Evolutionary conservation across 2,113 vertebrate species (phyloP).

Genomic region (Polypterus bichir): DNA sequence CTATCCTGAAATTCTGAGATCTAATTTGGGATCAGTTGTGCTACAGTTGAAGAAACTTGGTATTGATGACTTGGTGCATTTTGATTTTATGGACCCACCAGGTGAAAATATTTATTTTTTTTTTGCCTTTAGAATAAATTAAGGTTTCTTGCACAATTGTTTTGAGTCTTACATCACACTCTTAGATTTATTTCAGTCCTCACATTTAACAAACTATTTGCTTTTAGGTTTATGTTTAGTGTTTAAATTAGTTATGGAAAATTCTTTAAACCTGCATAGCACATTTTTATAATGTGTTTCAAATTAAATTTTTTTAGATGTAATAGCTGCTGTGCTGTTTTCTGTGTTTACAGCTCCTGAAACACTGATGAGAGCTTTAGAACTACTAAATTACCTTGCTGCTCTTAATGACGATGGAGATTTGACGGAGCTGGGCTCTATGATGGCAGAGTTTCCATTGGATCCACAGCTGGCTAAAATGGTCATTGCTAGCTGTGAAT

Average conservation of each 20-base stretch:
- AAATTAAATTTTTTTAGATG: no score
- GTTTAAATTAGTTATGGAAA: no score
- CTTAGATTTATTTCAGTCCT: no score
- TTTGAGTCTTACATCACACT: background rate
- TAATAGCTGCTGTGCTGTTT: no score
- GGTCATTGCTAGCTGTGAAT: constrained; percentile 97
- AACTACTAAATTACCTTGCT: constrained; percentile 90
- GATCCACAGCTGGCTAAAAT: constrained; percentile 96
- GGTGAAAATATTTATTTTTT: constrained; percentile 49
- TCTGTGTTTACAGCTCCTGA: constrained; percentile 66
- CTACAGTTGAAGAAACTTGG: constrained; percentile 92
- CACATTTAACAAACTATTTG: no score
- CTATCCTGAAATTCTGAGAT: constrained; percentile 90
- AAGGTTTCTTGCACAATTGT: background rate
- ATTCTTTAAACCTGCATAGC: no score
- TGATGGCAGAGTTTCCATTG: constrained; percentile 95
- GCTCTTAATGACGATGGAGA: constrained; percentile 92
- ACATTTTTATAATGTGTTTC: no score
- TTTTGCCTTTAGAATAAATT: background rate
- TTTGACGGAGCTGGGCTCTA: constrained; percentile 89
- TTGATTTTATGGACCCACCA: constrained; percentile 98
- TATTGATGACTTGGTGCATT: constrained; percentile 93
- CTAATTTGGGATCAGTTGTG: constrained; percentile 87
- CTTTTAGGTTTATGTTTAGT: no score
- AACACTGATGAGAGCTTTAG: constrained; percentile 91